Percentiles rank a stretch among this genome's conserved stretches.
These are phyloP conservation scores for Chinchilla lanigera DNA, from an alignment of 2,113 vertebrate genomes.

Conservation along the genomic window DNA sequence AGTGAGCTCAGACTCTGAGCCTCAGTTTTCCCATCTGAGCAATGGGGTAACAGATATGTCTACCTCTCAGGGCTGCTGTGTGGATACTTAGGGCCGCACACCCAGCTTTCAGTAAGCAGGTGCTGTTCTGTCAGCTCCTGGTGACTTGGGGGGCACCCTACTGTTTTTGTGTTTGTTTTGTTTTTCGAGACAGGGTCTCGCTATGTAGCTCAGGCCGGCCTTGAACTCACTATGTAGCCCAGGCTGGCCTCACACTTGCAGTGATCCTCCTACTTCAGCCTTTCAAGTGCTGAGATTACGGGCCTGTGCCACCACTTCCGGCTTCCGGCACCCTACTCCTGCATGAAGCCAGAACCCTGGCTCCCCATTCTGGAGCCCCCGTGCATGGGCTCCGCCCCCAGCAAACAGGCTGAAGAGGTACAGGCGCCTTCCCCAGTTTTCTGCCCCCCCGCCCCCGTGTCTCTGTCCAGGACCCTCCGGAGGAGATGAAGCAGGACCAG, in stretches of 20 bases:
- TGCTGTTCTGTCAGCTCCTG: neutral
- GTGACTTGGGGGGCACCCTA: neutral
- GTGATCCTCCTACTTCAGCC: neutral
- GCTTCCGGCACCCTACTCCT: neutral
- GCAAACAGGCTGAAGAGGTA: neutral
- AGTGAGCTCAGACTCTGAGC: neutral
- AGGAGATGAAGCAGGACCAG: conserved; percentile 77
- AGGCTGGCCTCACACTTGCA: neutral
- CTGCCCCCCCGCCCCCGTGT: neutral
- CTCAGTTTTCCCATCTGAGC: neutral
- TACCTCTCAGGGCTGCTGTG: neutral
- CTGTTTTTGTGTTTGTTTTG: neutral
- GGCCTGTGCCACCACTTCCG: no score
- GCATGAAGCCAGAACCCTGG: neutral
- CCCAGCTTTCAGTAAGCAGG: neutral
- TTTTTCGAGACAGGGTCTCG: neutral
- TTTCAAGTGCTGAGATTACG: neutral
- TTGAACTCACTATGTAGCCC: neutral
- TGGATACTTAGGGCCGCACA: neutral
- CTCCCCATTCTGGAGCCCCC: neutral
- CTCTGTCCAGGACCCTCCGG: conserved; percentile 69
- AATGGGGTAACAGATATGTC: neutral
- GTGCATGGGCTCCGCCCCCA: neutral
- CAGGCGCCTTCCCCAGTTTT: neutral
- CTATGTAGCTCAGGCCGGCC: neutral